Base-by-base conservation (phyloP, 2,888 invertebrate species). In the Amphipoea oculea region DNA sequence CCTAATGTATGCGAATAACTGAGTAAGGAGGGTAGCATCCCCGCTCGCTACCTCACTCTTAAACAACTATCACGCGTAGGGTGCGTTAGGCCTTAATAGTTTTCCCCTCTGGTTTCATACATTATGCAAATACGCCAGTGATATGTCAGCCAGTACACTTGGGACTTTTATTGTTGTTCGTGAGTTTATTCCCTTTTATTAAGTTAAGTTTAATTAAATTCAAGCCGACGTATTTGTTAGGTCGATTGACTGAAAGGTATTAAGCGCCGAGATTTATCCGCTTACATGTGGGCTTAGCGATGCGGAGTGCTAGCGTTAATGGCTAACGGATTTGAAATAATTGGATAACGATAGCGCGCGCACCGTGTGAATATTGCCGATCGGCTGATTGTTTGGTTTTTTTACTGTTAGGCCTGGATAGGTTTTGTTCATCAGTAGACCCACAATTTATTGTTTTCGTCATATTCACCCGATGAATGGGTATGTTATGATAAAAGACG, bases 141-240 rank as follows among this genome's bases (percentile, higher is more conserved):
- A 97, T 96, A 97, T 95, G 96, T 96, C 96, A 95, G 95, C 91
- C 93, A 88, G 93, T 95, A 95, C 96, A 95, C 96, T 95, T 92
- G 96, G 96, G 96, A 96, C 94, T 95, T 96, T 96, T 96, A 96
- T 96, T 96, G 96, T 96, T 95, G 95, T 95, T 94, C 94, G 93
- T 94, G 94, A 94, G 95, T 96, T 95, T 95, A 96, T 95, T 95
- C 96, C 95, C 95, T 96, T 95, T 95, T 96, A 96, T 96, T 95
- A 95, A 96, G 96, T 96, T 96, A 96, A 95, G 95, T 97, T 96
- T 97, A 96, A 97, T 97, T 97, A 97, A 97, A 97, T 96, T 96
- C 93, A 93, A 95, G 95, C 94, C 92, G 92, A 91, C 94, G 94
- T 94, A 96, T 96, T 96, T 96, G 96, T 96, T 92, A 93, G 94